Conservation (phyloP, 1,140 invertebrate species). For the Euwallacea fornicatus region DNA sequence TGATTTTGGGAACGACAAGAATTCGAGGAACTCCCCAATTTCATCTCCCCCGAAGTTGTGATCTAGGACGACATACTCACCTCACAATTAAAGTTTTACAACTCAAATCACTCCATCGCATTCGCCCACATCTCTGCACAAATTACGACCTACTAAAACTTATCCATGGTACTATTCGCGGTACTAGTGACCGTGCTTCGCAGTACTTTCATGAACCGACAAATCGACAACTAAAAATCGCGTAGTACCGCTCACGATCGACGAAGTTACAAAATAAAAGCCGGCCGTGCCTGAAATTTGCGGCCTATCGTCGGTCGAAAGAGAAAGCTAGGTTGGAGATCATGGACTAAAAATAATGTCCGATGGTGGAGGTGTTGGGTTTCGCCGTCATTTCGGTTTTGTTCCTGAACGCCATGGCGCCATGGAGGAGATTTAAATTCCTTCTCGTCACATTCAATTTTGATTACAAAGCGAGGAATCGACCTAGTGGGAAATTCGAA, state of each 20-base stretch:
- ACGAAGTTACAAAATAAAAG: constrained; percentile 14
- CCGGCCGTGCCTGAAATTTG: constrained; percentile 25
- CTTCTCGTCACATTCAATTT: neutral
- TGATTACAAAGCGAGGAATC: too few species aligned
- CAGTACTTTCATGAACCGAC: constrained; percentile 27
- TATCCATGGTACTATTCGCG: constrained; percentile 14
- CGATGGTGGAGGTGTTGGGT: constrained; percentile 20
- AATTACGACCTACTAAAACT: constrained; percentile 4
- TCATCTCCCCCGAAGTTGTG: too few species aligned
- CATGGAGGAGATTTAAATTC: neutral
- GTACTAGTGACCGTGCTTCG: constrained; percentile 12
- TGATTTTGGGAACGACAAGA: too few species aligned
- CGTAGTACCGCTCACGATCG: constrained; percentile 12
- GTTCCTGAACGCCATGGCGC: constrained; percentile 10
- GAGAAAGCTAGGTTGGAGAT: constrained; percentile 17
- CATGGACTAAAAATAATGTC: constrained; percentile 22
- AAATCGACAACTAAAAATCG: constrained; percentile 30
- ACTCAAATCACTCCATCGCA: neutral
- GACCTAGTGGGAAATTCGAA: too few species aligned
- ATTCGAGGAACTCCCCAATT: too few species aligned
- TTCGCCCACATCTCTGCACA: constrained; percentile 8
- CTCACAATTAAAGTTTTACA: too few species aligned
- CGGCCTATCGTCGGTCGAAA: constrained; percentile 6
- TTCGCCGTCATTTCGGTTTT: constrained; percentile 1
- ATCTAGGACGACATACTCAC: too few species aligned